A percentile compares a stretch with the other conserved stretches of the same genome.
Conservation (phyloP, 2,888 invertebrate species). For the Sinohyriopsis cumingii region DNA sequence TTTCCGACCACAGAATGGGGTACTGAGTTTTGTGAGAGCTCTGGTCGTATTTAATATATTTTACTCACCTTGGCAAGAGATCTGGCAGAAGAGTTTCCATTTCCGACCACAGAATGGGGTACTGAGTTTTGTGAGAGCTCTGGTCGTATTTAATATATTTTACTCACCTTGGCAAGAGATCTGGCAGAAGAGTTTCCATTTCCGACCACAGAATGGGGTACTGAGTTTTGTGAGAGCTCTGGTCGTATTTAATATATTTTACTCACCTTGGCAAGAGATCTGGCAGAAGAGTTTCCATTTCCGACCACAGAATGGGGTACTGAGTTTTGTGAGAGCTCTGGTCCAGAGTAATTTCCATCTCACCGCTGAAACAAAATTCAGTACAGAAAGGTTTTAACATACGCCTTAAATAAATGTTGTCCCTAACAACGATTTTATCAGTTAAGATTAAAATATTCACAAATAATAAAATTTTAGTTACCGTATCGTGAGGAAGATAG, state of each 20-base stretch:
- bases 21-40: slow-evolving; percentile 59
- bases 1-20: slow-evolving; percentile 53
- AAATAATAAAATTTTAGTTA: too few species aligned
- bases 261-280: slow-evolving; percentile 52
- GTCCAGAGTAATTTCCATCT: slow-evolving; percentile 65
- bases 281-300: slow-evolving; percentile 52
- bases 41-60: too few species aligned
- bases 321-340: slow-evolving; percentile 58
- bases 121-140: slow-evolving; percentile 58
- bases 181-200: slow-evolving; percentile 47
- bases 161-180: too few species aligned
- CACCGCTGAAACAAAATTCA: slow-evolving; percentile 55
- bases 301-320: slow-evolving; percentile 56
- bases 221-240: slow-evolving; percentile 57
- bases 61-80: too few species aligned
- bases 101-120: slow-evolving; percentile 54
- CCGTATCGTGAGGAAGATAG: too few species aligned
- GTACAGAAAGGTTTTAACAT: background rate
- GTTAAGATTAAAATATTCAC: background rate
- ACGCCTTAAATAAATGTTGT: background rate
- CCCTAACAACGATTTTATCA: background rate
- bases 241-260: slow-evolving; percentile 31
- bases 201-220: slow-evolving; percentile 58
- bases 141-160: too few species aligned
- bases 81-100: slow-evolving; percentile 44